Conservation (phyloP, 2,888 invertebrate species). For the Scaptomyza cyrtandrae region DNA sequence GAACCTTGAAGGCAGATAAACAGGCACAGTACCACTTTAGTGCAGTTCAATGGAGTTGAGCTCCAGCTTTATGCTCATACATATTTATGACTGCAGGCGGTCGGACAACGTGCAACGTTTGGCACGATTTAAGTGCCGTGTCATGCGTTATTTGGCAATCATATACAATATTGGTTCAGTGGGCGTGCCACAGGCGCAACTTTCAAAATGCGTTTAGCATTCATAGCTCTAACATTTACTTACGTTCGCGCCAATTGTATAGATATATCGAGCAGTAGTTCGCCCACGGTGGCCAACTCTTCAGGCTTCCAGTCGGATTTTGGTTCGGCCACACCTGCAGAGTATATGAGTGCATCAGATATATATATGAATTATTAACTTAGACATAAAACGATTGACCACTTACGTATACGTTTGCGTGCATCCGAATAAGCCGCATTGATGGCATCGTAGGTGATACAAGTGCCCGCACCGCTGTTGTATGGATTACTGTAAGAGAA, state of each 20-base stretch:
- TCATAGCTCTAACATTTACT: conserved; percentile 83
- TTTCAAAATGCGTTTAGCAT: conserved; percentile 64
- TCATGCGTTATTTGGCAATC: conserved; percentile 66
- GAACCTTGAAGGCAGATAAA: conserved; percentile 56
- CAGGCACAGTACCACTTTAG: conserved; percentile 5
- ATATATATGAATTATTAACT: conserved; percentile 4
- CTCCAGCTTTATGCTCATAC: conserved; percentile 37
- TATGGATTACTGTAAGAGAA: conserved; percentile 76
- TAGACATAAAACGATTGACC: not conserved
- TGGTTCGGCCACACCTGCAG: conserved; percentile 91
- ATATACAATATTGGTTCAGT: conserved; percentile 47
- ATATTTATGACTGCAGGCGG: conserved; percentile 65
- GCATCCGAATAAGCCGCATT: conserved; percentile 95
- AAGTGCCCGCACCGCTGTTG: conserved; percentile 89
- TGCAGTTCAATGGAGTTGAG: conserved; percentile 4
- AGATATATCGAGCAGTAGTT: conserved; percentile 93
- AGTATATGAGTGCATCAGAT: not conserved
- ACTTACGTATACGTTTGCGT: conserved; percentile 94
- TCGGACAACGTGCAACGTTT: conserved; percentile 11
- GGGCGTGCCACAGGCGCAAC: conserved; percentile 60
- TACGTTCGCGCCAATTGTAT: conserved; percentile 93
- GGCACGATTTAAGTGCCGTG: conserved; percentile 64
- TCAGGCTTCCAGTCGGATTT: conserved; percentile 93
- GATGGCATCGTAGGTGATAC: conserved; percentile 95
- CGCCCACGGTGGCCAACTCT: conserved; percentile 94